phyloP scores from a whole-genome alignment of 2,113 vertebrate species.

The Stercorarius parasiticus region DNA sequence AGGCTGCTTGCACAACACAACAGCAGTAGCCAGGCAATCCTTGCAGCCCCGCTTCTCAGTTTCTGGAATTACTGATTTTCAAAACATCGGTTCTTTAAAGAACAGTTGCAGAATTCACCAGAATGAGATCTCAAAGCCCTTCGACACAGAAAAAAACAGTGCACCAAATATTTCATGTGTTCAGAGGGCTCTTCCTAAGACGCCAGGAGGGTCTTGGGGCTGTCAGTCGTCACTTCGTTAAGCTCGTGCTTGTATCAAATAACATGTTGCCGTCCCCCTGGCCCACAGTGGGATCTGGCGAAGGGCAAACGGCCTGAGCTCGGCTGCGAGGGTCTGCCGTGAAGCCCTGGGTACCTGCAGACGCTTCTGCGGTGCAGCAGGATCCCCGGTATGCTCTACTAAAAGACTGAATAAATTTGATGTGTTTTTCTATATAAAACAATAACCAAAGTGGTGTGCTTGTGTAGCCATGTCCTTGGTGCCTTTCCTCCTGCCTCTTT shows the following conservation, averaged over 20 bases:
- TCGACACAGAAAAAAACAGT: no score
- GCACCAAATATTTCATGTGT: no score
- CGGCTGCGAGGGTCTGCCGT: fast-evolving
- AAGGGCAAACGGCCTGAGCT: fast-evolving
- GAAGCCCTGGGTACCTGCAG: neutral
- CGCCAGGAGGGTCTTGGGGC: no score
- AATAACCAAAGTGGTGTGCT: neutral
- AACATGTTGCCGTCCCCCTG: fast-evolving
- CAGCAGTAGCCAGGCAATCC: neutral
- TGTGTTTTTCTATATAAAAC: neutral
- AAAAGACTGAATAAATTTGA: neutral
- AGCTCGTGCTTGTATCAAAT: no score
- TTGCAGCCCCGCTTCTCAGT: no score
- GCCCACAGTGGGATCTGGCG: fast-evolving
- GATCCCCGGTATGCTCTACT: neutral
- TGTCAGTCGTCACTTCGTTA: fast-evolving
- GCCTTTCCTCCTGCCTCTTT: neutral
- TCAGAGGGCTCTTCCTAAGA: no score
- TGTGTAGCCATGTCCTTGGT: no score
- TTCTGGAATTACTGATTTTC: no score
- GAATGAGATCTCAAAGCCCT: no score
- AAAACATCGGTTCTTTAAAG: no score
- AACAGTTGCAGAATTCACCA: no score
- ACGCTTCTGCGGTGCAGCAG: fast-evolving
- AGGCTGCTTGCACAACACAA: neutral